These are phyloP conservation scores for Ectemnius lituratus DNA, from an alignment of 2,888 invertebrate genomes.

Conservation along the genomic window DNA sequence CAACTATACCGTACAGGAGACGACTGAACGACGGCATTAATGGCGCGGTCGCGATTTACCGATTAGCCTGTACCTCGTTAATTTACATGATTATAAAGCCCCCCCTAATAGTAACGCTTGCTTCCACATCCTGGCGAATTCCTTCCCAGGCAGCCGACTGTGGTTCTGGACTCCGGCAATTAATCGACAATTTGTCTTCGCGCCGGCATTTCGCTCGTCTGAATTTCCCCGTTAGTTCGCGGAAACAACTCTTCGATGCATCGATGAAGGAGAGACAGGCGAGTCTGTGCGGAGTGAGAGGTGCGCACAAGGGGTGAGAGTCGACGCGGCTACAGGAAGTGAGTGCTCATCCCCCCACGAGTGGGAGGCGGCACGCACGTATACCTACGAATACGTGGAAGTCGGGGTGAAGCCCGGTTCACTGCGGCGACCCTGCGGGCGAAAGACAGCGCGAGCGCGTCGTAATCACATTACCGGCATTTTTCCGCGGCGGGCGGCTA, in stretches of 20 bases:
- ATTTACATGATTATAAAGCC: constrained; percentile 4
- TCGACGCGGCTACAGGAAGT: constrained; percentile 51
- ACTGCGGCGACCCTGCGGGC: constrained; percentile 4
- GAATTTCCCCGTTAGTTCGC: neutral
- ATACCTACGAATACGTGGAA: constrained; percentile 50
- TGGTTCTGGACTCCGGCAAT: neutral
- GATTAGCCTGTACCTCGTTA: neutral
- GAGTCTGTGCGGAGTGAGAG: constrained; percentile 19
- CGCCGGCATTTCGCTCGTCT: neutral
- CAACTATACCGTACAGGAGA: neutral
- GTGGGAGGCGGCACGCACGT: constrained; percentile 52
- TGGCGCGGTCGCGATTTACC: constrained; percentile 3
- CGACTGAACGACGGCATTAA: neutral
- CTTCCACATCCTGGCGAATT: neutral
- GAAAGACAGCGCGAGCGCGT: constrained; percentile 71
- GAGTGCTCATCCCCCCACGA: constrained; percentile 27
- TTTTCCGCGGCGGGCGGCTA: constrained; percentile 73
- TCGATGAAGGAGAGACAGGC: neutral
- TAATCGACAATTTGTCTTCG: constrained; percentile 7
- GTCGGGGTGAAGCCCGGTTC: constrained; percentile 58
- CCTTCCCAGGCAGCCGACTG: neutral
- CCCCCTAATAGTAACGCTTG: constrained; percentile 3
- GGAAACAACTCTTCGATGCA: neutral
- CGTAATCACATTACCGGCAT: constrained; percentile 75
- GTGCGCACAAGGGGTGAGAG: constrained; percentile 36